Conservation (phyloP, 2,888 invertebrate species). For the Caenorhabditis uteleia region DNA sequence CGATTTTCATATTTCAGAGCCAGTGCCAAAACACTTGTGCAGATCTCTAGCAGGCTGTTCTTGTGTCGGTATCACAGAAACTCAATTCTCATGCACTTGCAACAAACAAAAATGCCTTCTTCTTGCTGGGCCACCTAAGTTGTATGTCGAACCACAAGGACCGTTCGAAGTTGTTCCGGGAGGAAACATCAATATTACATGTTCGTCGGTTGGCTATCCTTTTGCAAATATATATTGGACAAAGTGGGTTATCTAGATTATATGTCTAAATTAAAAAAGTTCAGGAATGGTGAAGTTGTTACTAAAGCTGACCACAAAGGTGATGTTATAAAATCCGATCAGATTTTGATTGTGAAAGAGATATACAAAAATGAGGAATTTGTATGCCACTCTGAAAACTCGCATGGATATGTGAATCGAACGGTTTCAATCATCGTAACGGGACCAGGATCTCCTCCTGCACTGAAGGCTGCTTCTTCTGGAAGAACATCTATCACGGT, state of each 20-base stretch:
- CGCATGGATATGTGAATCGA: slow-evolving; percentile 54
- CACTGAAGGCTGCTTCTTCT: slow-evolving; percentile 54
- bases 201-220: slow-evolving; percentile 66
- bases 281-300: slow-evolving; percentile 42
- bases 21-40: slow-evolving; percentile 66
- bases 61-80: slow-evolving; percentile 60
- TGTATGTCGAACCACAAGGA: slow-evolving; percentile 65
- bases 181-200: slow-evolving; percentile 67
- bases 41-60: slow-evolving; percentile 63
- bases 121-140: slow-evolving; percentile 62
- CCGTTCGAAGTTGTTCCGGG: slow-evolving; percentile 67
- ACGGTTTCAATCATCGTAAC: slow-evolving; percentile 61
- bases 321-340: slow-evolving; percentile 42
- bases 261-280: slow-evolving; percentile 4
- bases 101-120: slow-evolving; percentile 64
- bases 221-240: slow-evolving; percentile 68
- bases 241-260: slow-evolving; percentile 33
- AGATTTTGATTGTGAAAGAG: slow-evolving; percentile 64
- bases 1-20: slow-evolving; percentile 47
- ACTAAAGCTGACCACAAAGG: slow-evolving; percentile 2
- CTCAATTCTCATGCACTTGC: slow-evolving; percentile 63
- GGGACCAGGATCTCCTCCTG: slow-evolving; percentile 63
- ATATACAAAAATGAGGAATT: slow-evolving; percentile 63
- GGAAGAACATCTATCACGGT: slow-evolving; percentile 53
- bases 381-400: slow-evolving; percentile 64